Evolutionary conservation across 2,888 invertebrate genomes (phyloP), one percentile per base, ranked within the genome.

Genomic region (Sinotaia quadrata): DNA sequence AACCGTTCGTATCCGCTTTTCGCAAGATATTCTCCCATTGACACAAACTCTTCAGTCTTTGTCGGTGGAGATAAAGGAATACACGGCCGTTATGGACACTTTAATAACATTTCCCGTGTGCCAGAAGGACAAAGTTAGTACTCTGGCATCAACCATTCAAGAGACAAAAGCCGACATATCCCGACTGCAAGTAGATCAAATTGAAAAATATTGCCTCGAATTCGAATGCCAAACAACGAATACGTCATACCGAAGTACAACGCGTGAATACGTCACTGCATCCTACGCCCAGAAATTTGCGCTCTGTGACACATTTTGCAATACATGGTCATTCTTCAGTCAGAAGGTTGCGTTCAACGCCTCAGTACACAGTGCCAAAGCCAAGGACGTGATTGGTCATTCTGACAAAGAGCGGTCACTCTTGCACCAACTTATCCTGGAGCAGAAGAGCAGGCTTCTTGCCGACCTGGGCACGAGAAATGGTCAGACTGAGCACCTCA

Each of bases 1-100:
- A n/a, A 60, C 29, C 27, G 29, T 60, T 29, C 41, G 29, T 47
- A 60, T 47, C n/a, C 41, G 44, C 44, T 41, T 29, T n/a, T 37
- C 44, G 15, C 60, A 31, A 15, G 60, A 44, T 29, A 3, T 60
- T 21, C 24, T 29, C 24, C 44, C 60, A 29, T 10, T 60, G 29
- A 31, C n/a, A 4, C 21, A 7, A 0, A 18, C 15, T 18, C 31
- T 60, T 15, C 41, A 15, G n/a, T 44, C 29, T 27, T 21, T 60
- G 10, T 60, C 60, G 5, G 29, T 44, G 27, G 44, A 60, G 24
- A 4, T 60, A 8, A 33, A 41, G 44, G 27, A 0, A 21, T 31
- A 60, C 12, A 24, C 44, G 10, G 47, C 31, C 15, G 60, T 47
- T 2, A 2, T 31, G 44, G 31, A 44, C 2, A 4, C 47, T 8